phyloP scores from a whole-genome alignment of 2,888 invertebrate species.

The Deroplatys truncata region DNA sequence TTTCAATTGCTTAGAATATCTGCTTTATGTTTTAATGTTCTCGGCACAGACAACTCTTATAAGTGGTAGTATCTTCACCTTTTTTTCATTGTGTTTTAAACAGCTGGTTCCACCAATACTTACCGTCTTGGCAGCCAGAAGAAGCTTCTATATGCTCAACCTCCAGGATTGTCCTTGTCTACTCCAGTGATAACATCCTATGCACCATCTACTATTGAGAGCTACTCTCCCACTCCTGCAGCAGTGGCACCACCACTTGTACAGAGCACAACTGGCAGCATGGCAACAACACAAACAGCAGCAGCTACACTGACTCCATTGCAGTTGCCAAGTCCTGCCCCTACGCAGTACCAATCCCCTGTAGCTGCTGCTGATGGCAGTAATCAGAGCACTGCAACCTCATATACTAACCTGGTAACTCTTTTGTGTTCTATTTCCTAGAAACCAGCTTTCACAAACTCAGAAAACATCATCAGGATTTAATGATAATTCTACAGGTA shows the following conservation, averaged over 20 bases:
- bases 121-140: conserved; percentile 65
- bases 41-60: too few relatives aligned
- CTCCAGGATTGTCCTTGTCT: conserved; percentile 58
- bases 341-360: conserved; percentile 20
- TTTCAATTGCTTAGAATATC: too few relatives aligned
- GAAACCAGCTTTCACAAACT: too few relatives aligned
- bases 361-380: background rate
- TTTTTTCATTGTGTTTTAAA: background rate
- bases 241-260: background rate
- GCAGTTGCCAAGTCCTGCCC: conserved; percentile 6
- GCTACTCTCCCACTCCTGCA: background rate
- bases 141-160: conserved; percentile 71
- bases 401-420: conserved; percentile 26
- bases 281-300: conserved; percentile 1
- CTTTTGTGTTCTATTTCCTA: background rate
- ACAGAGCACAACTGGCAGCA: background rate
- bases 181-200: background rate
- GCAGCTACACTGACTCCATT: conserved; percentile 16
- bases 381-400: conserved; percentile 18
- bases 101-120: conserved; percentile 44
- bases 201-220: background rate
- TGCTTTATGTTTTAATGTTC: too few relatives aligned
- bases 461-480: too few relatives aligned
- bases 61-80: background rate
- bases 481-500: too few relatives aligned